A percentile compares a stretch with the other conserved stretches of the same genome.
phyloP scores from a whole-genome alignment of 1,140 invertebrate species.

The Drosophila jambulina region DNA sequence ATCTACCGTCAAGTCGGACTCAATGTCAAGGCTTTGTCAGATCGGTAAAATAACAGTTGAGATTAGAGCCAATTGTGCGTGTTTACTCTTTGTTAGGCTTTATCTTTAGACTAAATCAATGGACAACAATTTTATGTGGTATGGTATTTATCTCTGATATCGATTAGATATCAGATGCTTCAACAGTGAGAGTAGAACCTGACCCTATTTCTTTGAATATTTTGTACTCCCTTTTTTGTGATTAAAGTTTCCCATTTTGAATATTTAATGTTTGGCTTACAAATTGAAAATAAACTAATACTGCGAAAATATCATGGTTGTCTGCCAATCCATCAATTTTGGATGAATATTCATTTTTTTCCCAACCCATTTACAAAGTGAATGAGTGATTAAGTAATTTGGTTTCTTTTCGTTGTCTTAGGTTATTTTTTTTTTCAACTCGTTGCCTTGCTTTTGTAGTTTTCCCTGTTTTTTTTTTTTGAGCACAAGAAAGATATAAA shows the following conservation, averaged over 20 bases:
- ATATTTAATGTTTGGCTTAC: background rate
- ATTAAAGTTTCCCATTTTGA: background rate
- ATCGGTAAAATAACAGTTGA: background rate
- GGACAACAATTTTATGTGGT: too few species aligned
- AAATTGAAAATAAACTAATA: background rate
- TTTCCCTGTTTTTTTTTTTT: slow-evolving; percentile 11
- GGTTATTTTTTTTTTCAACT: slow-evolving; percentile 4
- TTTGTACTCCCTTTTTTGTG: background rate
- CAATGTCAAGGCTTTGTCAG: background rate
- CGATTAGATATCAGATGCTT: background rate
- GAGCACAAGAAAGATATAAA: slow-evolving; percentile 12
- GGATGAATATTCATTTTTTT: slow-evolving; percentile 19
- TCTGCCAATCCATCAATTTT: slow-evolving; percentile 21
- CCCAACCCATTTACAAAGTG: slow-evolving; percentile 29
- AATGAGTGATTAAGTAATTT: slow-evolving; percentile 33
- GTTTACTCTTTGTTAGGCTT: background rate
- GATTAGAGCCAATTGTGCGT: too few species aligned
- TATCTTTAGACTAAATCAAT: too few species aligned
- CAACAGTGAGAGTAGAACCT: background rate
- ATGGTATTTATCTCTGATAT: background rate
- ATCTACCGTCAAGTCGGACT: background rate
- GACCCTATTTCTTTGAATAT: background rate
- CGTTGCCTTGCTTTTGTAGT: slow-evolving; percentile 14
- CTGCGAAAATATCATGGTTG: background rate
- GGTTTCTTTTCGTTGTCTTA: slow-evolving; percentile 5